Evolutionary conservation across 2,888 invertebrate species (phyloP).

Genomic region (Synergus japonicus): DNA sequence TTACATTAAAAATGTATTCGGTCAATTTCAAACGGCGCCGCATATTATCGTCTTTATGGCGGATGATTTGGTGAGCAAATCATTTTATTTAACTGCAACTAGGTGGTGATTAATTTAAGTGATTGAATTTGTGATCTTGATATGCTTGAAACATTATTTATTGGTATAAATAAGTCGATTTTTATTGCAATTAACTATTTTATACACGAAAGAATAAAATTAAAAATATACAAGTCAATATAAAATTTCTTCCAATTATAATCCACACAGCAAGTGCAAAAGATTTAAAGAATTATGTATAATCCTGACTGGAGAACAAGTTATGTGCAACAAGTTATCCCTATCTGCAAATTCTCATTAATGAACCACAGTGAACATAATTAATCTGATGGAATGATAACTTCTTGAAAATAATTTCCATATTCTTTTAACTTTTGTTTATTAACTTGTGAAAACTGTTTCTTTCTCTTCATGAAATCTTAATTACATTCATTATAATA

Average conservation of each 20-base stretch:
- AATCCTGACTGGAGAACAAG: neutral
- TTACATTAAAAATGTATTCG: slow-evolving; percentile 42
- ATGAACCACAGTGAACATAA: slow-evolving; percentile 4
- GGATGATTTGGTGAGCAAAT: slow-evolving; percentile 79
- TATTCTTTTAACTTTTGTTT: neutral
- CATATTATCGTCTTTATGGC: slow-evolving; percentile 80
- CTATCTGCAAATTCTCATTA: neutral
- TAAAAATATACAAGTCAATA: too few relatives aligned
- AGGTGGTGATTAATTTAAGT: neutral
- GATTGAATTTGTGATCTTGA: neutral
- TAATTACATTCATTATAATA: neutral
- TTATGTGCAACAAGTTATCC: neutral
- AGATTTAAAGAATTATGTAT: slow-evolving; percentile 2
- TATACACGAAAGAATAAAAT: too few relatives aligned
- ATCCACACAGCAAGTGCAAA: neutral
- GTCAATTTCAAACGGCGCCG: slow-evolving; percentile 73
- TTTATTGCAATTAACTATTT: too few relatives aligned
- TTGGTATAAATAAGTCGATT: too few relatives aligned
- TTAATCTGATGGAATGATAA: neutral
- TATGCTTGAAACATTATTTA: neutral
- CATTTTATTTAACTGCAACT: neutral
- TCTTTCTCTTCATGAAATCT: neutral
- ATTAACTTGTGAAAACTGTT: neutral
- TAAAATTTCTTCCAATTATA: too few relatives aligned
- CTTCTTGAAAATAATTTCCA: neutral